Percentiles rank a stretch among this genome's conserved stretches.
phyloP scores from a whole-genome alignment of 2,797 vertebrate species.

The Enteromius mattozi region DNA sequence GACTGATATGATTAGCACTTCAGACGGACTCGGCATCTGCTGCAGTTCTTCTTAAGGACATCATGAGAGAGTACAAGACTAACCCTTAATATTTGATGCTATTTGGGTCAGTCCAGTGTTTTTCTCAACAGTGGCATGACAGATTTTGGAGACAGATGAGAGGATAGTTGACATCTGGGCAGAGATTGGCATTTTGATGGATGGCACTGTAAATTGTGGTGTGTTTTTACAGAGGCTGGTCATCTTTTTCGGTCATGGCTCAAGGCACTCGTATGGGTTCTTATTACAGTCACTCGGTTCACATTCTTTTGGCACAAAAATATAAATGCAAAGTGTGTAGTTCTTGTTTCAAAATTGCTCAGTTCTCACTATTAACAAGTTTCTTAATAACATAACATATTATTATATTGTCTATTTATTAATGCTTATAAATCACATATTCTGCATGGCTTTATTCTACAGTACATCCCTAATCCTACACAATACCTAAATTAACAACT shows the following conservation, averaged over 20 bases:
- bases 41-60: conserved; percentile 61
- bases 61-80: conserved; percentile 65
- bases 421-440: neutral
- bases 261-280: neutral
- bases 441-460: neutral
- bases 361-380: neutral
- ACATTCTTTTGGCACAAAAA: neutral
- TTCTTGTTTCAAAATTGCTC: neutral
- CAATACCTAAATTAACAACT: neutral
- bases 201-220: conserved; percentile 30
- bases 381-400: neutral
- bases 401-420: neutral
- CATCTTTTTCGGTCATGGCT: neutral
- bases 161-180: conserved; percentile 42
- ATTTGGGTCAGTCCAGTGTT: conserved; percentile 68
- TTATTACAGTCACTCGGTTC: neutral
- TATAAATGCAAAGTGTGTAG: neutral
- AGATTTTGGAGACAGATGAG: conserved; percentile 55
- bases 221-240: conserved; percentile 17
- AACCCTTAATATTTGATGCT: conserved; percentile 53
- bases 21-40: conserved; percentile 67
- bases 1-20: conserved; percentile 68
- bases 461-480: neutral
- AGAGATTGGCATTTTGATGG: conserved; percentile 42
- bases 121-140: conserved; percentile 61